These are phyloP conservation scores for Lagenorhynchus albirostris DNA, from an alignment of 2,113 vertebrate genomes.

Conservation along the genomic window DNA sequence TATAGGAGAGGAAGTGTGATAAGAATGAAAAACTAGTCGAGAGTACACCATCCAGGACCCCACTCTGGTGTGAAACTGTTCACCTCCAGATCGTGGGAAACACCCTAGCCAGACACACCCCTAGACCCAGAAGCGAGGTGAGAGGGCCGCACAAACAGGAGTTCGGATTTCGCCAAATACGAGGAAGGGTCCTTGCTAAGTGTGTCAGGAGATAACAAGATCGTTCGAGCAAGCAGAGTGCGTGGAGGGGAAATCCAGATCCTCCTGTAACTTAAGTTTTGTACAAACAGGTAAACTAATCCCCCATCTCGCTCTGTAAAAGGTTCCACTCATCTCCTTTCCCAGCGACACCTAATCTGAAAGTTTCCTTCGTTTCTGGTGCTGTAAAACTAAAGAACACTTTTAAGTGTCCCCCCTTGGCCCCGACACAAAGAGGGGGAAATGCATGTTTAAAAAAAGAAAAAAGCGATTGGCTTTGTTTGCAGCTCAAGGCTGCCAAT, in stretches of 20 bases:
- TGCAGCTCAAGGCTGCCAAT: neutral
- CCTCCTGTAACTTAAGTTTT: slow-evolving; percentile 51
- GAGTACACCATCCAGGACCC: neutral
- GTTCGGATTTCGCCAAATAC: neutral
- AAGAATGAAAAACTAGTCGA: slow-evolving; percentile 32
- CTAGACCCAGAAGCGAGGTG: neutral
- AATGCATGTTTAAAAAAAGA: neutral
- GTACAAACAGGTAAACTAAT: slow-evolving; percentile 53
- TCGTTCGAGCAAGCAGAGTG: neutral
- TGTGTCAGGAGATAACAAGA: neutral
- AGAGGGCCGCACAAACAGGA: neutral
- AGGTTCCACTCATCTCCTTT: slow-evolving; percentile 14
- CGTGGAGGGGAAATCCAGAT: neutral
- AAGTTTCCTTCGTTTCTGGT: slow-evolving; percentile 37
- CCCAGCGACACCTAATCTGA: slow-evolving; percentile 44
- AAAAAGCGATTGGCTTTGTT: neutral
- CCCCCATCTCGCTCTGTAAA: neutral
- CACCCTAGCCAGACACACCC: neutral
- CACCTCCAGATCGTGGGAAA: neutral
- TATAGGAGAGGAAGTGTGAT: slow-evolving; percentile 53
- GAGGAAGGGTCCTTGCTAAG: neutral
- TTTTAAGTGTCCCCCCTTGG: neutral
- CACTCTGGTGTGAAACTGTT: neutral
- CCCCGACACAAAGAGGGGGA: slow-evolving; percentile 14
- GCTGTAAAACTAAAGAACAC: neutral